phyloP scores from a whole-genome alignment of 2,888 invertebrate species.

The Plebejus anna region DNA sequence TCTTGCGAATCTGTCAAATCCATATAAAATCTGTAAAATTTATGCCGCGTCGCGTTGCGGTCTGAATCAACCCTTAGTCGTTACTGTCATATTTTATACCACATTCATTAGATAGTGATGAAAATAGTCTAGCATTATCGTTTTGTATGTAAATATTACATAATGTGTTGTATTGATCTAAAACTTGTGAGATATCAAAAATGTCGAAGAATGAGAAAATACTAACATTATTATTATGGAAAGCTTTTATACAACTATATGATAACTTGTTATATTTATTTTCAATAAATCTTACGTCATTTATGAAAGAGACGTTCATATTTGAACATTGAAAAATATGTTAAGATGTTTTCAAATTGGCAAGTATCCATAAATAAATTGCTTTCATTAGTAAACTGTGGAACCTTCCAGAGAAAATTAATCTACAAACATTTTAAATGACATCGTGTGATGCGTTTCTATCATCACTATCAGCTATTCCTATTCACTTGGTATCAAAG shows the following conservation, averaged over 20 bases:
- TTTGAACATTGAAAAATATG: slow-evolving; percentile 17
- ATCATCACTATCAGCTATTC: not conserved
- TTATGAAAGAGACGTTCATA: not conserved
- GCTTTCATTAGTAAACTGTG: slow-evolving; percentile 24
- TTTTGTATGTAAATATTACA: not conserved
- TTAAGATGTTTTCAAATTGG: slow-evolving; percentile 17
- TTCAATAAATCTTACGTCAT: not conserved
- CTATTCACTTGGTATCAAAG: not conserved
- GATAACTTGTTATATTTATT: not conserved
- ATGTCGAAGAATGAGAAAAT: not conserved
- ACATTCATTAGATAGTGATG: not conserved
- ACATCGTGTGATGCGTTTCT: not conserved
- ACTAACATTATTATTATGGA: not conserved
- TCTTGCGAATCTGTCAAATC: too few relatives aligned
- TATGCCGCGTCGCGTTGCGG: too few relatives aligned
- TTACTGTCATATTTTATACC: slow-evolving; percentile 32
- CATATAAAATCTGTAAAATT: too few relatives aligned
- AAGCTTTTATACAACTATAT: not conserved
- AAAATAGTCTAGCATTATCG: not conserved
- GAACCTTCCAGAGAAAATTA: slow-evolving; percentile 19
- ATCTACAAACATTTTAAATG: slow-evolving; percentile 7
- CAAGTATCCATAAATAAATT: slow-evolving; percentile 23
- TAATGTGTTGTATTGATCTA: not conserved
- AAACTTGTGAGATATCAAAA: not conserved
- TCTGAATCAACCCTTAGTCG: too few relatives aligned